These are phyloP conservation scores for Clarias magur DNA, from an alignment of 2,113 vertebrate genomes.

Conservation along the genomic window DNA sequence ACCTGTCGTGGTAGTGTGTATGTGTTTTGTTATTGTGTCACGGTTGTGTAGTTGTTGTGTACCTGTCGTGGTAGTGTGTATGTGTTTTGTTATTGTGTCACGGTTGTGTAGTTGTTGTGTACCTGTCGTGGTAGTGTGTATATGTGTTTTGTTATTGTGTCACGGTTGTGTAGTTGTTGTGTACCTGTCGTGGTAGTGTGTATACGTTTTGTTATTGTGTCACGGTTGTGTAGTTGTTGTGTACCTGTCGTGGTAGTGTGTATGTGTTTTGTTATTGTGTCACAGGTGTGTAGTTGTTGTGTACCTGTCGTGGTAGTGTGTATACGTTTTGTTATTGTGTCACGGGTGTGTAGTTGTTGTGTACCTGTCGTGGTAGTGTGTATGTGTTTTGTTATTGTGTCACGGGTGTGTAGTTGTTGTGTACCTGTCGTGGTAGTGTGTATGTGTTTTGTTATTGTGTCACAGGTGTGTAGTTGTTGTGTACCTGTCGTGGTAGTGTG, in stretches of 20 bases:
- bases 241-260: neutral
- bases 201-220: too few species aligned
- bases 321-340: too few species aligned
- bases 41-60: slow-evolving; percentile 77
- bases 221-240: slow-evolving; percentile 48
- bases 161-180: too few species aligned
- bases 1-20: neutral
- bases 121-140: neutral
- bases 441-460: too few species aligned
- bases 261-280: too few species aligned
- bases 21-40: neutral
- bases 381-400: too few species aligned
- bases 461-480: slow-evolving; percentile 46
- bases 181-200: neutral
- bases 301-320: neutral
- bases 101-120: slow-evolving; percentile 65
- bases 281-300: slow-evolving; percentile 46
- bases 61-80: neutral
- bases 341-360: slow-evolving; percentile 46
- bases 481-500: neutral
- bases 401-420: slow-evolving; percentile 46
- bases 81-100: slow-evolving; percentile 79
- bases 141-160: too few species aligned
- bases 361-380: neutral
- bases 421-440: neutral